Evolutionary conservation across 1,140 invertebrate species (phyloP), one percentile per base, ranked within the genome.

Genomic region (Musca vetustissima): DNA sequence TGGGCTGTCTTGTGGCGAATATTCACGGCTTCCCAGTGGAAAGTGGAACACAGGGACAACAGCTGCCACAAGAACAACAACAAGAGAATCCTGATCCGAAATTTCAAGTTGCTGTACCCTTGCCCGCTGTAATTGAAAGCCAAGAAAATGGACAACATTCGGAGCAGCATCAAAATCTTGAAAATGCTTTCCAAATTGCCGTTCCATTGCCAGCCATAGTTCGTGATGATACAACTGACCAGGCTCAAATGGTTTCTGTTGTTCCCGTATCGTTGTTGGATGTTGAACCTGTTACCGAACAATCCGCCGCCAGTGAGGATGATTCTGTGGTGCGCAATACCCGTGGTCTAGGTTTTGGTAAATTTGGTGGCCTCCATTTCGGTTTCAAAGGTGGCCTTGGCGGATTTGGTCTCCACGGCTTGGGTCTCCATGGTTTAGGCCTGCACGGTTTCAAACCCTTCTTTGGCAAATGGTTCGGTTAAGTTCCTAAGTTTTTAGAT

Each of bases 251-350:
- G 28, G 36, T 52, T 13, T 14, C 24, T 22, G 36, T n/a, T 1
- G 70, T 64, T 25, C 76, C 73, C 2, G 24, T 80, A 1, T 75
- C 70, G 0, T 64, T 80, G 0, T 55, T 71, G 24, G 70, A 71
- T 71, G 49, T 70, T 52, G 69, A 70, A 48, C 28, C 36, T 48
- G 57, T n/a, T 3, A 32, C 53, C 28, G 17, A 52, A 64, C 50
- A 48, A 21, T 17, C 25, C 1, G 24, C 59, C 1, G 70, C 69
- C 28, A 28, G 28, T 13, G 71, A 74, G 9, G 11, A 73, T 47
- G 69, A 48, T 13, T 68, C 71, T 66, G 48, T 9, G 61, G 21
- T 57, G 4, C 71, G 78, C 8, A 67, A 71, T 7, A 61, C 68
- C 7, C 74, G 78, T 24, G 78, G 78, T 36, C 43, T 67, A n/a